Evolutionary conservation across 2,888 invertebrate species (phyloP), one percentile per base, ranked within the genome.

Genomic region (Drepanosiphum platanoidis): DNA sequence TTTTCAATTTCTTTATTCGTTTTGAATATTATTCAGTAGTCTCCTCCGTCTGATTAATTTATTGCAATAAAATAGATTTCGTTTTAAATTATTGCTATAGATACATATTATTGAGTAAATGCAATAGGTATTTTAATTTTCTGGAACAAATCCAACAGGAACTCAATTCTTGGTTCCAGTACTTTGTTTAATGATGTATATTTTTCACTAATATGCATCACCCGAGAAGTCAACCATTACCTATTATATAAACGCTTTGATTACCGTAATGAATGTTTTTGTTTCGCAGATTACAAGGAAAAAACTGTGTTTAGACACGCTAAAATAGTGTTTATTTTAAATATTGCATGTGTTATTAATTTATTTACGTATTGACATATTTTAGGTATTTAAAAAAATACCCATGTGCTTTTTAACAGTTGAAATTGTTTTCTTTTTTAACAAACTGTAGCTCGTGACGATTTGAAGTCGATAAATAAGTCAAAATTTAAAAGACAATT

Each of bases 91-190:
- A 75, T 7, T 34, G 32, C 7, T 75, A 34, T 34, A 71, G 5
- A 42, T 42, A 42, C 9, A 42, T 42, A 42, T 42, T 42, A 42
- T 9, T 13, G 9, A 42, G 46, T 32, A 32, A 22, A 27, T 27
- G 27, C 64, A 39, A 64, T 36, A 39, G 30, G 13, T 42, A 5
- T 42, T 66, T 27, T 8, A 64, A 78, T 64, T 78, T 78, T 64
- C 61, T 39, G 64, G 78, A 78, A 78, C 78, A 78, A 78, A 78
- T 64, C 15, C 78, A 78, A 39, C 39, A 78, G 30, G 9, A 78
- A 64, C 78, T 78, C 39, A 78, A 64, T 78, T 78, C 39, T 36
- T 36, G 36, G 27, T 77, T 77, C 36, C 32, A 34, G 30, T 42
- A 34, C n/a, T n/a, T 66, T 15, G 46, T 42, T n/a, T 68, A 34